phyloP scores from a whole-genome alignment of 2,797 vertebrate genomes.

The Holocentrus rufus region DNA sequence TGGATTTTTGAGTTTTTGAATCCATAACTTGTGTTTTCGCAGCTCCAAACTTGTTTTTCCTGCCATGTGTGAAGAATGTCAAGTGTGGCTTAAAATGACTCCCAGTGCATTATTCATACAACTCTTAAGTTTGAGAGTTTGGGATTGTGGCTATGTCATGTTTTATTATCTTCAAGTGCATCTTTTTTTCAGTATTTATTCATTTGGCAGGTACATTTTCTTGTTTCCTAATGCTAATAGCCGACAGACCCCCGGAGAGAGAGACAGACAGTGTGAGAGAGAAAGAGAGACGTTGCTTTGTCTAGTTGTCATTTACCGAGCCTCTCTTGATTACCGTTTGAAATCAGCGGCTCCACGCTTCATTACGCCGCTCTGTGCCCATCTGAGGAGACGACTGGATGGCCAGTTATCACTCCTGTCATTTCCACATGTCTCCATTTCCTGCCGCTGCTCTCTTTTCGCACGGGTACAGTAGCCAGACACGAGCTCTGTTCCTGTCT shows the following conservation, averaged over 20 bases:
- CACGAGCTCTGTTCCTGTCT: neutral
- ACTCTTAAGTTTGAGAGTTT: constrained; percentile 49
- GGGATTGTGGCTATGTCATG: constrained; percentile 57
- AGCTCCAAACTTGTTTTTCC: constrained; percentile 22
- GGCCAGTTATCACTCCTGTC: constrained; percentile 20
- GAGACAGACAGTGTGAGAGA: neutral
- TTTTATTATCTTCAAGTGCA: constrained; percentile 58
- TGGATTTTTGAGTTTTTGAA: neutral
- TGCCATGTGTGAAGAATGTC: constrained; percentile 35
- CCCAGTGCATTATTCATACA: constrained; percentile 59
- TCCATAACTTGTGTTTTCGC: neutral
- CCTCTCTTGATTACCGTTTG: constrained; percentile 42
- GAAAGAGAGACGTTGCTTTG: constrained; percentile 22
- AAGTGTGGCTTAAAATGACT: constrained; percentile 44
- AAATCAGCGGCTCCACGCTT: constrained; percentile 52
- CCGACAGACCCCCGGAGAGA: constrained; percentile 13
- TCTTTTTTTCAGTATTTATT: constrained; percentile 38
- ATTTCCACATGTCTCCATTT: neutral
- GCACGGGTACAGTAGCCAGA: neutral
- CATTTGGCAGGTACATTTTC: constrained; percentile 39
- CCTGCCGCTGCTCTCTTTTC: neutral
- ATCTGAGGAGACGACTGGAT: constrained; percentile 5
- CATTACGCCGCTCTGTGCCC: constrained; percentile 39
- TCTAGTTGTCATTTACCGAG: constrained; percentile 45
- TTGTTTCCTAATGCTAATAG: constrained; percentile 38